phyloP scores from a whole-genome alignment of 2,113 vertebrate genomes.

The Puffinus mauretanicus region DNA sequence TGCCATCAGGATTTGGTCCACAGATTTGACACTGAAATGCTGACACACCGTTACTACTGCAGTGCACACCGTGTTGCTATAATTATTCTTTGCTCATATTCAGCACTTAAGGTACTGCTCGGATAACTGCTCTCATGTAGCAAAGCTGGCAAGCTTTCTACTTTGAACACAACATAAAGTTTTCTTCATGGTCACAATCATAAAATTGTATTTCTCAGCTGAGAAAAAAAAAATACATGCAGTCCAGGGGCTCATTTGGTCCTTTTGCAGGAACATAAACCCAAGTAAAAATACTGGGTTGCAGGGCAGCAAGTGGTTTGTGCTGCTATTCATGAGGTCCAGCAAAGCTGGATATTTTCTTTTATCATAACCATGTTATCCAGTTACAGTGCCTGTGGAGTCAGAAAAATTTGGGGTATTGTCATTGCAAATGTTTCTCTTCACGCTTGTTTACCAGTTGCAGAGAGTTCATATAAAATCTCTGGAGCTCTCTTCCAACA shows the following conservation, averaged over 20 bases:
- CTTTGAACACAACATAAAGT: not conserved
- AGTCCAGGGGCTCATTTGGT: not conserved
- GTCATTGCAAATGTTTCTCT: not conserved
- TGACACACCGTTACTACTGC: not conserved
- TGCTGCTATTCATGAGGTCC: not conserved
- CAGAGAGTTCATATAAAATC: not conserved
- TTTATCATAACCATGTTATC: not conserved
- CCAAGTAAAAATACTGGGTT: not conserved
- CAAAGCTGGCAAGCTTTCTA: not conserved
- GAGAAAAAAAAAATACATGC: not conserved
- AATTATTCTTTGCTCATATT: not conserved
- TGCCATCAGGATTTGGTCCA: not conserved
- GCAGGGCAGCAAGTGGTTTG: not conserved
- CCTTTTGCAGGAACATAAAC: not conserved
- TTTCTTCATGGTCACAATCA: not conserved
- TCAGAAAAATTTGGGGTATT: not conserved
- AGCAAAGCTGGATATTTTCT: not conserved
- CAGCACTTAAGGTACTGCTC: not conserved
- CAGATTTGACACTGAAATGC: not conserved
- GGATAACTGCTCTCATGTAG: not conserved
- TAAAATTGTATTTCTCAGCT: not conserved
- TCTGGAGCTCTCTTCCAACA: not conserved
- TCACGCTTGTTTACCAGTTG: not conserved
- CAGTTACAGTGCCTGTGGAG: not conserved
- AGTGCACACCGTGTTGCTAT: not conserved